These are phyloP conservation scores for Drosophila suboccidentalis DNA, from an alignment of 2,888 invertebrate species.

Conservation along the genomic window DNA sequence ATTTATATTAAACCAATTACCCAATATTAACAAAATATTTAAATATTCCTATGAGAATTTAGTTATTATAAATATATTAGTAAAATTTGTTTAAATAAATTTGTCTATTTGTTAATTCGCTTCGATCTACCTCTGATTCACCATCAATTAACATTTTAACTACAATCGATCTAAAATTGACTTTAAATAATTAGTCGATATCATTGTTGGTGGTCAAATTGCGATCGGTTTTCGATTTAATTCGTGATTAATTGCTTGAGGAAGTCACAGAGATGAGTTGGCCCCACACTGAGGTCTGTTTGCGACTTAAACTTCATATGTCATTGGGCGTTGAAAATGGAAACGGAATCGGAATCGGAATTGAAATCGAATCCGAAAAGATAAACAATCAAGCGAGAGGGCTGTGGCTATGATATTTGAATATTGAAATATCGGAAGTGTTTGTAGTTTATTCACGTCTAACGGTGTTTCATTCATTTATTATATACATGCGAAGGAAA, in stretches of 20 bases:
- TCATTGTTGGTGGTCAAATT: conserved; percentile 7
- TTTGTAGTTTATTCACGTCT: conserved; percentile 69
- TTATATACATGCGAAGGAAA: conserved; percentile 60
- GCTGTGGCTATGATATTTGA: conserved; percentile 22
- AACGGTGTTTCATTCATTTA: conserved; percentile 60
- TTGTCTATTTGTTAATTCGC: no score
- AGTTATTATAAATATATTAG: no score
- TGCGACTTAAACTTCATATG: conserved; percentile 23
- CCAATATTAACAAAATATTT: no score
- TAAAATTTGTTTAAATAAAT: no score
- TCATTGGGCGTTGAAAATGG: conserved; percentile 58
- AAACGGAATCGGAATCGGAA: conserved; percentile 53
- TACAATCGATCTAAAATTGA: no score
- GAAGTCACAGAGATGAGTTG: conserved; percentile 55
- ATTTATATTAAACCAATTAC: no score
- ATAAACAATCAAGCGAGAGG: conserved; percentile 39
- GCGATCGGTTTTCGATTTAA: conserved; percentile 19
- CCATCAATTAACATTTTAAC: no score
- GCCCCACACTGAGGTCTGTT: conserved; percentile 26
- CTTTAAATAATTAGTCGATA: background rate
- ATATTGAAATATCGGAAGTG: conserved; percentile 59
- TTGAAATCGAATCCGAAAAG: conserved; percentile 10
- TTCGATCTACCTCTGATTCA: no score
- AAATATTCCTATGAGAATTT: no score
- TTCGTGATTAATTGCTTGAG: conserved; percentile 64